phyloP scores from a whole-genome alignment of 2,113 vertebrate genomes.

The Crypturellus undulatus region DNA sequence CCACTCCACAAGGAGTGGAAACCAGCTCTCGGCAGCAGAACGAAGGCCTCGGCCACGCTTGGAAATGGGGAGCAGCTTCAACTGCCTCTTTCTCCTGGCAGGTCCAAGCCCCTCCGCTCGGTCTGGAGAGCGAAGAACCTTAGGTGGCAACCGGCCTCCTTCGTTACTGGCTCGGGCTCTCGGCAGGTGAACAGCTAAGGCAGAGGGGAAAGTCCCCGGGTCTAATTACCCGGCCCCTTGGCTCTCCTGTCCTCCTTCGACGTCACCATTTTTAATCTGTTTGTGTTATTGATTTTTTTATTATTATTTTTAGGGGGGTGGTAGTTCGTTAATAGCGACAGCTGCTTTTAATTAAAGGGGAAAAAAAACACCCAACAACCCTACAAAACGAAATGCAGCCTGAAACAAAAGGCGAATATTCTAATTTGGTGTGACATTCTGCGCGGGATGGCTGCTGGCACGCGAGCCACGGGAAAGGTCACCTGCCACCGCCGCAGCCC shows the following conservation, averaged over 20 bases:
- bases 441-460: constrained; percentile 67
- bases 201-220: not conserved
- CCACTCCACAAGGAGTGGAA: not conserved
- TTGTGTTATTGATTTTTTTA: constrained; percentile 17
- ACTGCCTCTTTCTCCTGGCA: not conserved
- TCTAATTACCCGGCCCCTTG: not conserved
- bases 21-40: not conserved
- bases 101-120: not conserved
- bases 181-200: accelerated
- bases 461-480: constrained; percentile 73
- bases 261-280: constrained; percentile 36
- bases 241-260: not conserved
- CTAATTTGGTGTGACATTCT: constrained; percentile 76
- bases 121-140: not conserved
- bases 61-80: not conserved
- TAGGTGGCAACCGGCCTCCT: accelerated
- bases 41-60: not conserved
- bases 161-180: not conserved
- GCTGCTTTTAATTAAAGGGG: constrained; percentile 75
- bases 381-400: constrained; percentile 32
- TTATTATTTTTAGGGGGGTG: not conserved
- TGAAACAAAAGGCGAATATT: constrained; percentile 62
- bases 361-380: not conserved
- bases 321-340: constrained; percentile 54
- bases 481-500: constrained; percentile 67